Percentiles rank a stretch among this genome's conserved stretches.
Conservation (phyloP, 2,797 vertebrate genomes). For the Mormyrus hasselquistii region DNA sequence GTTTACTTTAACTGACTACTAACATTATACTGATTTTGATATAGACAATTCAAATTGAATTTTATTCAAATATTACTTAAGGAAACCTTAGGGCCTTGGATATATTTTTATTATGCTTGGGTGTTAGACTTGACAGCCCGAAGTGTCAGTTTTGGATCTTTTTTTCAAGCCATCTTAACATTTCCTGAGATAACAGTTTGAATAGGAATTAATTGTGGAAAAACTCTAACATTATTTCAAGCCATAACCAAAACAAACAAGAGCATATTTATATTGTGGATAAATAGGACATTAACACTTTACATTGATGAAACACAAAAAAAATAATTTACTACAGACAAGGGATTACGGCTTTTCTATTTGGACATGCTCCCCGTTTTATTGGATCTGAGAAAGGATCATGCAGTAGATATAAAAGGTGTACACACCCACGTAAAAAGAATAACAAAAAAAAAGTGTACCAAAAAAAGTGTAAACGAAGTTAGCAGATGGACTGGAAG, state of each 20-base stretch:
- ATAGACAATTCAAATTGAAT: not conserved
- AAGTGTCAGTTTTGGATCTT: not conserved
- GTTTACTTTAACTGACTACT: not conserved
- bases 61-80: not conserved
- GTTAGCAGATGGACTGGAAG: no score
- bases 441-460: no score
- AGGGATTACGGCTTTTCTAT: no score
- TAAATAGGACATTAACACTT: not conserved
- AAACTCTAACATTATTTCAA: not conserved
- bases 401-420: no score
- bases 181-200: not conserved
- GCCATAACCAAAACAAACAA: not conserved
- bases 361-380: no score
- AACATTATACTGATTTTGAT: no score
- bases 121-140: constrained; percentile 3
- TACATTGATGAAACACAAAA: no score
- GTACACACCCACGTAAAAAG: no score
- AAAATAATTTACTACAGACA: no score
- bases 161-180: not conserved
- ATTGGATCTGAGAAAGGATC: no score
- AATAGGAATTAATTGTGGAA: not conserved
- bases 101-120: constrained; percentile 6
- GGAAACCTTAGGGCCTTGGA: not conserved
- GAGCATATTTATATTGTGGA: not conserved
- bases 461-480: no score